These are phyloP conservation scores for Vimba vimba DNA, from an alignment of 2,113 vertebrate species.

Conservation along the genomic window DNA sequence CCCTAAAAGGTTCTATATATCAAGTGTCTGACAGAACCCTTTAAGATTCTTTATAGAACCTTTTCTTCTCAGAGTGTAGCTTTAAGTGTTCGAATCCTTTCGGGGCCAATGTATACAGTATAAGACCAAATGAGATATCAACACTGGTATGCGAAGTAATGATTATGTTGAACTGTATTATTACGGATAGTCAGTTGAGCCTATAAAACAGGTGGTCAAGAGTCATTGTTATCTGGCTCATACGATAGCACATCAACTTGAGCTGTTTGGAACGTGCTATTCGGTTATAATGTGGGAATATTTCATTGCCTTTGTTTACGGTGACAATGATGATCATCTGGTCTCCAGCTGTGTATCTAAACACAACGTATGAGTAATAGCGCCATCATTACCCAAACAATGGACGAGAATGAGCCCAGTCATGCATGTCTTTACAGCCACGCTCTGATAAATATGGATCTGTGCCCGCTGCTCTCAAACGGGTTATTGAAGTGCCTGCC, in stretches of 20 bases:
- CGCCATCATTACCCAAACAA: constrained; percentile 45
- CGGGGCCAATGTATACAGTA: background rate
- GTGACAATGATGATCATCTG: constrained; percentile 49
- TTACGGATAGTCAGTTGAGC: background rate
- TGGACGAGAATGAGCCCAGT: background rate
- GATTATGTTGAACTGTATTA: constrained; percentile 1
- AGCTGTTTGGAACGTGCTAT: constrained; percentile 32
- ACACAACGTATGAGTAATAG: constrained; percentile 52
- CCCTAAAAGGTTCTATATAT: too few relatives aligned
- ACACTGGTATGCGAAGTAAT: background rate
- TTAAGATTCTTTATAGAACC: too few relatives aligned
- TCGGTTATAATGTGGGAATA: constrained; percentile 47
- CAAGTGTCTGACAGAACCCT: too few relatives aligned
- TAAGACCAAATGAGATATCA: background rate
- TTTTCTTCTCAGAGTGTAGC: background rate
- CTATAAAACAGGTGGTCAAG: constrained; percentile 44
- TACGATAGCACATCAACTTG: constrained; percentile 26
- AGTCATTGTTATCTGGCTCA: constrained; percentile 40
- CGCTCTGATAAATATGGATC: constrained; percentile 40
- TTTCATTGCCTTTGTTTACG: constrained; percentile 40
- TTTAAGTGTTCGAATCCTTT: background rate
- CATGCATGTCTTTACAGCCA: constrained; percentile 26
- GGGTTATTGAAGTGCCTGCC: constrained; percentile 22
- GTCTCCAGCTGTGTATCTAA: constrained; percentile 45
- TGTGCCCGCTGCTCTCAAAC: constrained; percentile 14